A percentile compares a stretch with the other conserved stretches of the same genome.
Evolutionary conservation across 2,113 vertebrate species (phyloP).

Genomic region (Cavia aperea): DNA sequence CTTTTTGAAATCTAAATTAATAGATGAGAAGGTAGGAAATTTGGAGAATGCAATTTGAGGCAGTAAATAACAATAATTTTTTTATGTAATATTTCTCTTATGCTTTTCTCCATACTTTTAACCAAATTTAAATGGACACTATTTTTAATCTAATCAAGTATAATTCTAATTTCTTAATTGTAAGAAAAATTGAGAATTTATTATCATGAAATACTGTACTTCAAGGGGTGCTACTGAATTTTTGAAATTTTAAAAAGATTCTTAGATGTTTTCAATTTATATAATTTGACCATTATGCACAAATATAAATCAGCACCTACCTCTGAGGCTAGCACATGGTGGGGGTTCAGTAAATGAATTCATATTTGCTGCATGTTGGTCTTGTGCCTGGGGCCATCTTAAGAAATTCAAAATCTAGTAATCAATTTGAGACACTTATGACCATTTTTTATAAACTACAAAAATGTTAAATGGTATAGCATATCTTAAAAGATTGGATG

Average conservation of each 20-base stretch:
- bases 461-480: not conserved
- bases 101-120: not conserved
- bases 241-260: not conserved
- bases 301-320: not conserved
- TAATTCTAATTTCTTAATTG: not conserved
- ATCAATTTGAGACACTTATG: not conserved
- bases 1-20: not conserved
- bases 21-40: not conserved
- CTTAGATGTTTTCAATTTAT: not conserved
- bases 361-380: not conserved
- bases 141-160: conserved; percentile 24
- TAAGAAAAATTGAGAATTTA: not conserved
- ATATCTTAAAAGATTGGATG: not conserved
- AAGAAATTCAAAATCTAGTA: not conserved
- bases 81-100: conserved; percentile 5
- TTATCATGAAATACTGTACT: not conserved
- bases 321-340: not conserved
- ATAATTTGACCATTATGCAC: not conserved
- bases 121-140: conserved; percentile 27
- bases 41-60: not conserved
- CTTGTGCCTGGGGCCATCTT: not conserved
- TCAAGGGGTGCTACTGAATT: not conserved
- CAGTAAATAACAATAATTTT: conserved; percentile 12
- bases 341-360: not conserved
- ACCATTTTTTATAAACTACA: not conserved